Conservation (phyloP, 2,797 vertebrate species). For the Basileuterus tristriatus region DNA sequence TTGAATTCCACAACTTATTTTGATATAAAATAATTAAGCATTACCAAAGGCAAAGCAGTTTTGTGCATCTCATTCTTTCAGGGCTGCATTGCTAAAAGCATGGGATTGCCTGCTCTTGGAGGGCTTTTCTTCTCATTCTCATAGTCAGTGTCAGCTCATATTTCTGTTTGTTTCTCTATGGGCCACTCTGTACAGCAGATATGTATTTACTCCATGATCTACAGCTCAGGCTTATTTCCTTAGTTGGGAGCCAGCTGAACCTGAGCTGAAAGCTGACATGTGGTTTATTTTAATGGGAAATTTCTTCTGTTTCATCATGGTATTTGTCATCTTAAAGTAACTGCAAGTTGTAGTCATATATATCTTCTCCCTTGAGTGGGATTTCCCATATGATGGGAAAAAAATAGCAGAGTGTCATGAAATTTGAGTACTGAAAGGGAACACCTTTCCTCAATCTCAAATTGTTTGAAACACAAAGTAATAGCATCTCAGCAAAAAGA, state of each 20-base stretch:
- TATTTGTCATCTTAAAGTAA: slow-evolving; percentile 49
- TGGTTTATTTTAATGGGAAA: slow-evolving; percentile 66
- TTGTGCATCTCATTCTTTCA: background rate
- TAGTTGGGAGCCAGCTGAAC: background rate
- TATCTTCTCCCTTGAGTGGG: slow-evolving; percentile 8
- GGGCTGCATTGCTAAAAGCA: background rate
- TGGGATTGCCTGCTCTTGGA: background rate
- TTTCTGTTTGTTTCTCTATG: slow-evolving; percentile 62
- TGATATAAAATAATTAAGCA: background rate
- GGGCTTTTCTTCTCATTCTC: slow-evolving; percentile 44
- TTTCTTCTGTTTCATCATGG: slow-evolving; percentile 52
- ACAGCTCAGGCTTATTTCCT: slow-evolving; percentile 34
- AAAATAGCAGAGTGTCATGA: background rate
- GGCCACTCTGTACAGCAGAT: slow-evolving; percentile 30
- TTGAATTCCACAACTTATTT: background rate
- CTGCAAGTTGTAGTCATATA: slow-evolving; percentile 3
- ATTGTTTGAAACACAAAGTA: background rate
- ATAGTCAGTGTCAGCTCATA: background rate
- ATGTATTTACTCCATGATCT: slow-evolving; percentile 40
- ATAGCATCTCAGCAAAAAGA: background rate
- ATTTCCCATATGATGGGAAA: slow-evolving; percentile 21
- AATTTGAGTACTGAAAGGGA: slow-evolving; percentile 10
- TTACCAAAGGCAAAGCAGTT: background rate
- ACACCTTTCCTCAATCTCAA: slow-evolving; percentile 25
- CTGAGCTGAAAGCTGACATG: slow-evolving; percentile 49